A percentile compares a stretch with the other conserved stretches of the same genome.
Conservation (phyloP, 2,888 invertebrate genomes). For the Drosophila histrio region DNA sequence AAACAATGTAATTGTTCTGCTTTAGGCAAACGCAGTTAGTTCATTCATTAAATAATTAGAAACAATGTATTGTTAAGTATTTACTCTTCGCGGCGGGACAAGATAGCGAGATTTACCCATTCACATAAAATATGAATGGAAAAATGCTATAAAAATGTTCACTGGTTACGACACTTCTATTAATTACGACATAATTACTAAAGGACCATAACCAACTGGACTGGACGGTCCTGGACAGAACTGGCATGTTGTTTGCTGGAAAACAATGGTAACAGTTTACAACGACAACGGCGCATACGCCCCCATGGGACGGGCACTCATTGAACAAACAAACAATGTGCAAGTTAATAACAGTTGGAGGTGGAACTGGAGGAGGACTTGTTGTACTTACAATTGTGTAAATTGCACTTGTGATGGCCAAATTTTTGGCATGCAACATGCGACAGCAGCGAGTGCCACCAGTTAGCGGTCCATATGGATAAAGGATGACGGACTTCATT, state of each 20-base stretch:
- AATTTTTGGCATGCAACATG: conserved; percentile 89
- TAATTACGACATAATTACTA: conserved; percentile 37
- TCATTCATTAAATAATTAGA: background rate
- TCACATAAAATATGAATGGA: conserved; percentile 8
- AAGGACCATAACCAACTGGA: background rate
- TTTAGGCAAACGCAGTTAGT: background rate
- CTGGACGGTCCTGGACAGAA: too few species aligned
- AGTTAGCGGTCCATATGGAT: conserved; percentile 85
- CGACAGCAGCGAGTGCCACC: conserved; percentile 86
- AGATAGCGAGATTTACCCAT: background rate
- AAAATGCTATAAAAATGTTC: conserved; percentile 15
- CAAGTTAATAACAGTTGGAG: conserved; percentile 22
- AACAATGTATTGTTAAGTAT: background rate
- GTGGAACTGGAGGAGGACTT: background rate
- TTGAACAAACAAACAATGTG: conserved; percentile 20
- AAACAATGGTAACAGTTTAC: conserved; percentile 19
- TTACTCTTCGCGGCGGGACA: background rate
- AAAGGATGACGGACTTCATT: conserved; percentile 86
- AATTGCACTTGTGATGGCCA: conserved; percentile 89
- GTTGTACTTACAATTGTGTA: conserved; percentile 88
- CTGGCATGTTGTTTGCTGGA: background rate
- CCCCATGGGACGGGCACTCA: conserved; percentile 27
- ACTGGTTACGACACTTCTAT: conserved; percentile 31
- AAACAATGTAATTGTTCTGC: background rate
- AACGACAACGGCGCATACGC: conserved; percentile 54